phyloP scores from a whole-genome alignment of 2,888 invertebrate species.

The Diploptera punctata region DNA sequence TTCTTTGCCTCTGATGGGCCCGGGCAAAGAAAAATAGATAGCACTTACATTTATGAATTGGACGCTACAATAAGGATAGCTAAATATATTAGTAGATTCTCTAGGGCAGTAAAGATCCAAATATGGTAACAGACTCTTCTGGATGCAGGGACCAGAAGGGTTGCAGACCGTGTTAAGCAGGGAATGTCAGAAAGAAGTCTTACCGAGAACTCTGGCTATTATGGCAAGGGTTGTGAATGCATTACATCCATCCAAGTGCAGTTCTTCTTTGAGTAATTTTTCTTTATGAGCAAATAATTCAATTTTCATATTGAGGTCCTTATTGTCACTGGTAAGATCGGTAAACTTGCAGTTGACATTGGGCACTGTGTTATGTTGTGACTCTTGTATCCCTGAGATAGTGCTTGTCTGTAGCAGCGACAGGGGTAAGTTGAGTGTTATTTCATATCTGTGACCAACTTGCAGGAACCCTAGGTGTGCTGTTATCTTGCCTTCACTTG shows the following conservation, averaged over 20 bases:
- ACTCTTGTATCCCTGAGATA: not conserved
- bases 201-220: slow-evolving; percentile 40
- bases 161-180: no score
- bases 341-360: slow-evolving; percentile 38
- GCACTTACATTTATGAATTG: no score
- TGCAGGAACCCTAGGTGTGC: slow-evolving; percentile 54
- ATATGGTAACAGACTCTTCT: no score
- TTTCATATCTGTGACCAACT: slow-evolving; percentile 50
- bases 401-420: not conserved
- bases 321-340: slow-evolving; percentile 1
- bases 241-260: slow-evolving; percentile 31
- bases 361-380: slow-evolving; percentile 19
- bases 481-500: slow-evolving; percentile 46
- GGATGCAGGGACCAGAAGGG: no score
- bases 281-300: slow-evolving; percentile 43
- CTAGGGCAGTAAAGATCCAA: no score
- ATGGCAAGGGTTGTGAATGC: slow-evolving; percentile 16
- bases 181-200: not conserved
- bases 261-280: slow-evolving; percentile 41
- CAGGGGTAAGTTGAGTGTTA: slow-evolving; percentile 10
- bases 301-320: slow-evolving; percentile 33
- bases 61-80: no score
- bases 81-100: no score
- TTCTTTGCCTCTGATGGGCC: no score
- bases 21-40: no score